Base-by-base conservation (phyloP, 1,140 invertebrate species). In the Cotesia glomerata region DNA sequence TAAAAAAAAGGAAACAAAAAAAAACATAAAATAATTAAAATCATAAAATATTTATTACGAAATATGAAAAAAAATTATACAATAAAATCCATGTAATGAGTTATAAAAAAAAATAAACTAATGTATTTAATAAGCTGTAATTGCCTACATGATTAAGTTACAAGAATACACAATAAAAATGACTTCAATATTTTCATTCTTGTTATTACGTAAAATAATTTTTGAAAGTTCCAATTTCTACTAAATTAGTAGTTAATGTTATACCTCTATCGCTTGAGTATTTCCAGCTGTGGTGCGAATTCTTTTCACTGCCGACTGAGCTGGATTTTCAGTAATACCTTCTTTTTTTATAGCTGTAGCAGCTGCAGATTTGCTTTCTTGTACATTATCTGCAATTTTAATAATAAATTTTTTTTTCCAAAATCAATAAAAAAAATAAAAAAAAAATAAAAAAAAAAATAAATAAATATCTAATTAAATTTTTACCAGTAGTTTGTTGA, bases 261-360 rank as follows among this genome's bases (percentile, higher is more conserved):
- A 77, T 87, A 87, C 85, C 85, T 87, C 85, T 78, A 80, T 79
- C 67, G 76, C 71, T 74, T 84, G 81, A 72, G 77, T 69, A 77
- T 75, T 76, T 64, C 78, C 54, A 71, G 39, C 39, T 45, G 39
- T 11, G 3, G 78, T 69, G 68, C 82, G 78, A 54, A 69, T 68
- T 39, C 79, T 45, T 45, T 45, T 16, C 56, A 71, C 58, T 34
- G 69, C 51, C 51, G 34, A 36, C 66, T 49, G 75, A 4, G 13
- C 58, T 69, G 68, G 74, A 74, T 86, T 84, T 71, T 84, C 84
- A 18, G 49, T 18, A 18, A 18, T 4, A 16, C 11, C 18, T 9
- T 76, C 77, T 45, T 79, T 76, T 34, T 76, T 78, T 49, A 74
- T 76, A 59, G 76, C 51, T 26, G 69, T 0, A 45, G 39, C 74